A percentile compares a stretch with the other conserved stretches of the same genome.
phyloP scores from a whole-genome alignment of 2,797 vertebrate species.

The Erithacus rubecula region DNA sequence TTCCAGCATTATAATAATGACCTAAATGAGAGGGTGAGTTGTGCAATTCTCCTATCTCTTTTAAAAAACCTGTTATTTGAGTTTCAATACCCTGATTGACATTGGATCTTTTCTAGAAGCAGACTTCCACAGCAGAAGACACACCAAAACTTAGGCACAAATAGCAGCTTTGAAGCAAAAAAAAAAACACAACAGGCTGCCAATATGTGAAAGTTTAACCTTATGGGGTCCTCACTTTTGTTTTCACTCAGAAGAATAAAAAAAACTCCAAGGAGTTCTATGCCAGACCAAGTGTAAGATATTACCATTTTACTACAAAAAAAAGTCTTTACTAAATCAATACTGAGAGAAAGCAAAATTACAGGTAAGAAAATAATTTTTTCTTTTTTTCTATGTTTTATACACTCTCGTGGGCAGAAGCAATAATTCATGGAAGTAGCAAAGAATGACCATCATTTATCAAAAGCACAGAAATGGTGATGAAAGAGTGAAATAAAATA shows the following conservation, averaged over 20 bases:
- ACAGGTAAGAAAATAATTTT: neutral
- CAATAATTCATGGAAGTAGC: conserved; percentile 12
- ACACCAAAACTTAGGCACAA: neutral
- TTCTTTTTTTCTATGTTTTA: neutral
- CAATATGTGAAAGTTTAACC: neutral
- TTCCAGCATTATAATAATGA: neutral
- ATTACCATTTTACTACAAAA: neutral
- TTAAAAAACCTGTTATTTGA: neutral
- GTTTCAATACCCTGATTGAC: neutral
- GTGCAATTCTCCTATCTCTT: neutral
- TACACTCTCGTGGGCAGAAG: neutral
- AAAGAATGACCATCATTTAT: conserved; percentile 17
- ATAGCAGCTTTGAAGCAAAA: neutral
- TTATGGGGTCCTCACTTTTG: neutral
- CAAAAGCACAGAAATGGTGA: neutral
- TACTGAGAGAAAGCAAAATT: conserved; percentile 1
- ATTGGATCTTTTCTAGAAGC: neutral
- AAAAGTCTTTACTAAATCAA: neutral
- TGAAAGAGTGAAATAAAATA: neutral
- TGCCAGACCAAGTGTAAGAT: neutral
- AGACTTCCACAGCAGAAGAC: neutral
- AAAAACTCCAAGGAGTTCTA: neutral
- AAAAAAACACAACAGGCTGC: neutral
- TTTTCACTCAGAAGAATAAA: neutral
- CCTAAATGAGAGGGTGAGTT: neutral